Evolutionary conservation across 2,888 invertebrate genomes (phyloP).

Genomic region (Thymelicus lineola): DNA sequence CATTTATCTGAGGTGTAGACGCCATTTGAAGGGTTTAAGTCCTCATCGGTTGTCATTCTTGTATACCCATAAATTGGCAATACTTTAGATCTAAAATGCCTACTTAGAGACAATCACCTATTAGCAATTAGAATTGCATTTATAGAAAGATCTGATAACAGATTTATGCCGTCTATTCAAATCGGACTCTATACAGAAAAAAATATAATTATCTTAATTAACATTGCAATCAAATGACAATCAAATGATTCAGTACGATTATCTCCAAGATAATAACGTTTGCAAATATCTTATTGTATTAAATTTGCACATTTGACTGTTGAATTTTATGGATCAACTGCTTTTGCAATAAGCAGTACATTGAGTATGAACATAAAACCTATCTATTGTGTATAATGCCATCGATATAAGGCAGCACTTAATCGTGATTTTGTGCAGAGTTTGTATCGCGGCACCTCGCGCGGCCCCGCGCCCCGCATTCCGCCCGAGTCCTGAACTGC

Average conservation of each 20-base stretch:
- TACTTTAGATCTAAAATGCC: no score
- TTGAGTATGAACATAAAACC: conserved; percentile 25
- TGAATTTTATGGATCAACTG: conserved; percentile 31
- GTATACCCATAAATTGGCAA: no score
- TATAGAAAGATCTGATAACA: no score
- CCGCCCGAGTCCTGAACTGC: conserved; percentile 79
- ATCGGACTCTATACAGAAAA: no score
- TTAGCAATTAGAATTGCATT: no score
- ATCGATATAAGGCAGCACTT: conserved; percentile 68
- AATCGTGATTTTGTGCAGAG: conserved; percentile 78
- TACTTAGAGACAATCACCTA: no score
- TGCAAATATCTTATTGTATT: neutral
- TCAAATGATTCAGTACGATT: neutral
- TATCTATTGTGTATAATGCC: conserved; percentile 34
- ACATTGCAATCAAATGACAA: neutral
- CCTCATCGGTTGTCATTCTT: no score
- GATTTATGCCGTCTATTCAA: no score
- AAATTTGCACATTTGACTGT: conserved; percentile 18
- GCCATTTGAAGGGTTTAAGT: no score
- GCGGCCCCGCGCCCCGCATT: conserved; percentile 68
- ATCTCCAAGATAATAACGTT: neutral
- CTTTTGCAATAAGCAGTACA: conserved; percentile 29
- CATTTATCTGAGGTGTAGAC: no score
- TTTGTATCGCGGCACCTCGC: conserved; percentile 68
- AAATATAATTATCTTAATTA: neutral